A percentile compares a stretch with the other conserved stretches of the same genome.
Evolutionary conservation across 2,888 invertebrate species (phyloP).

Genomic region (Yponomeuta evonymella): DNA sequence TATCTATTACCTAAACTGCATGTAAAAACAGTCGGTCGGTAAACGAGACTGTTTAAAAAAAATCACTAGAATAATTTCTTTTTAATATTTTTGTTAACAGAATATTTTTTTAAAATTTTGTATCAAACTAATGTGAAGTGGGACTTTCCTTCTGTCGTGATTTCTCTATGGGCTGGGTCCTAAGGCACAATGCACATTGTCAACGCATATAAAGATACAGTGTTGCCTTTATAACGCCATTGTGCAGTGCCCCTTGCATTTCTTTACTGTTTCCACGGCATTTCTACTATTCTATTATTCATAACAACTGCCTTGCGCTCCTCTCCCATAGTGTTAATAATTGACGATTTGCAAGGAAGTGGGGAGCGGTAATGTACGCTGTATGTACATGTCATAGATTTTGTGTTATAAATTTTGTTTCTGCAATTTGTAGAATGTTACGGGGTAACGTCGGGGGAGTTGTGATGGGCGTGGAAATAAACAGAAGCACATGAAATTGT

Average conservation of each 20-base stretch:
- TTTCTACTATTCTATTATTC: constrained; percentile 69
- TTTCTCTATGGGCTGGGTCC: constrained; percentile 21
- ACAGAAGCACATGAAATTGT: neutral
- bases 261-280: constrained; percentile 62
- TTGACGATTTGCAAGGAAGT: constrained; percentile 55
- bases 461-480: neutral
- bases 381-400: constrained; percentile 22
- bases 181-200: constrained; percentile 69
- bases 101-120: neutral
- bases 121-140: neutral
- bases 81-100: too few relatives aligned
- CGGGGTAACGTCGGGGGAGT: neutral
- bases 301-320: constrained; percentile 61
- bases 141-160: neutral
- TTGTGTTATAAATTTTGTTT: constrained; percentile 8
- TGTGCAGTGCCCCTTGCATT: constrained; percentile 62
- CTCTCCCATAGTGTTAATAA: constrained; percentile 63
- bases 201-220: constrained; percentile 67
- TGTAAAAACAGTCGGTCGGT: too few relatives aligned
- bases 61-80: too few relatives aligned
- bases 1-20: too few relatives aligned
- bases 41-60: too few relatives aligned
- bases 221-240: constrained; percentile 69
- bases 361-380: constrained; percentile 27
- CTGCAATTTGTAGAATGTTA: neutral